Evolutionary conservation across 1,140 invertebrate genomes (phyloP), one percentile per base, ranked within the genome.

Genomic region (Halesus radiatus): DNA sequence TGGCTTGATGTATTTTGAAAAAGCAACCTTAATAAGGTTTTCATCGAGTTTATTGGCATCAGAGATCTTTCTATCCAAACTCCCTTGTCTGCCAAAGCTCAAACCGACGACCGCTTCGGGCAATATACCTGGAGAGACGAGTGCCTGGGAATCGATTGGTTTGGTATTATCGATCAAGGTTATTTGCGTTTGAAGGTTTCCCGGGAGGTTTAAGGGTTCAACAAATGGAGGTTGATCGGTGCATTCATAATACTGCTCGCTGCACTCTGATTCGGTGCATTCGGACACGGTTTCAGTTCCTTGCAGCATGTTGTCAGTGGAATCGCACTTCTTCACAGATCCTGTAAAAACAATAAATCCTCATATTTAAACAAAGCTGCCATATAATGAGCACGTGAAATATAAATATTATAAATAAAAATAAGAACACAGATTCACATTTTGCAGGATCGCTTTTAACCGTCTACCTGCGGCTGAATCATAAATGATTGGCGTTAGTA

Each of bases 191-290:
- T 85, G 85, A 56, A 87, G 32, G 66, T 78, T 86, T 45, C 88
- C 87, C 60, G 87, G 66, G 56, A 83, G 79, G 23, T 84, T 84
- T 37, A 84, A 68, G 16, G 85, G 84, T 37, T 89, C 87, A 7
- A 86, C 83, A 62, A 84, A 88, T 13, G 85, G 78, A 29, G 85
- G 80, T 76, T 86, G 87, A 37, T 90, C 89, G 53, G 85, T 89
- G 75, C 89, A 90, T 85, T 90, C 89, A 76, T 86, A 90, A 78
- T 86, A 90, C 64, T 89, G 89, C 80, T 90, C 88, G 75, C 89
- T 90, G 78, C 88, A 89, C 83, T 90, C 89, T 0, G 89, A 90
- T 83, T 90, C 89, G 8, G 89, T 90, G 72, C 88, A 89, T 84
- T 90, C 89, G 6, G 89, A 90, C 60, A 88, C 88, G 18, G 89